phyloP scores from a whole-genome alignment of 2,113 vertebrate species.

The Actinemys pallida region DNA sequence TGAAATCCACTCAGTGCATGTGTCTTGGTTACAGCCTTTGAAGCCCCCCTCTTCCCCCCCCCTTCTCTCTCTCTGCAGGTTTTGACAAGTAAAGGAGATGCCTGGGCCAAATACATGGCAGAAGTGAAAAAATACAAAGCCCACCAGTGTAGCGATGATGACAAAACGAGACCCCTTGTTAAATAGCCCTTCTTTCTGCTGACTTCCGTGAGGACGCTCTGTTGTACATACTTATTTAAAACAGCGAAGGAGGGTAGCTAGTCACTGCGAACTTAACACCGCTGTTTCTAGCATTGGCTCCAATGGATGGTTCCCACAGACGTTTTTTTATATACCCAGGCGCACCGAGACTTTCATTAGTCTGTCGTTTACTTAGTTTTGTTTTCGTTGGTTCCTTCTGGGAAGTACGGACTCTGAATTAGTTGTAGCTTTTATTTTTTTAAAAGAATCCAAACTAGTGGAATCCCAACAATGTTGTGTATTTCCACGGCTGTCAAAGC shows the following conservation, averaged over 20 bases:
- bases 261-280: constrained; percentile 69
- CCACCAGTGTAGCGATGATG: constrained; percentile 95
- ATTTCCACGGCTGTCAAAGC: not conserved
- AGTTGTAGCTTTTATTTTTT: constrained; percentile 46
- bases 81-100: constrained; percentile 91
- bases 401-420: constrained; percentile 74
- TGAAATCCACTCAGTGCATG: not conserved
- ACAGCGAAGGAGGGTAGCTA: constrained; percentile 49
- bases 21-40: not conserved
- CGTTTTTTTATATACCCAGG: constrained; percentile 73
- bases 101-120: constrained; percentile 97
- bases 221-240: constrained; percentile 80
- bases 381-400: constrained; percentile 60
- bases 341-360: not conserved
- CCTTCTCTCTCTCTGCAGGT: constrained; percentile 69
- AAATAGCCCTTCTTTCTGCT: constrained; percentile 81
- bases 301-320: constrained; percentile 57
- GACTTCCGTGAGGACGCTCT: constrained; percentile 64
- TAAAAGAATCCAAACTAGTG: constrained; percentile 19
- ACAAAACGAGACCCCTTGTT: constrained; percentile 95
- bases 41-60: not conserved
- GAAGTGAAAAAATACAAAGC: constrained; percentile 99
- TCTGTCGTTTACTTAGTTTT: not conserved
- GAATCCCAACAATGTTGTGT: not conserved
- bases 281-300: not conserved